Evolutionary conservation across 2,113 vertebrate genomes (phyloP), one percentile per base, ranked within the genome.

Genomic region (Tychaedon coryphoeus): DNA sequence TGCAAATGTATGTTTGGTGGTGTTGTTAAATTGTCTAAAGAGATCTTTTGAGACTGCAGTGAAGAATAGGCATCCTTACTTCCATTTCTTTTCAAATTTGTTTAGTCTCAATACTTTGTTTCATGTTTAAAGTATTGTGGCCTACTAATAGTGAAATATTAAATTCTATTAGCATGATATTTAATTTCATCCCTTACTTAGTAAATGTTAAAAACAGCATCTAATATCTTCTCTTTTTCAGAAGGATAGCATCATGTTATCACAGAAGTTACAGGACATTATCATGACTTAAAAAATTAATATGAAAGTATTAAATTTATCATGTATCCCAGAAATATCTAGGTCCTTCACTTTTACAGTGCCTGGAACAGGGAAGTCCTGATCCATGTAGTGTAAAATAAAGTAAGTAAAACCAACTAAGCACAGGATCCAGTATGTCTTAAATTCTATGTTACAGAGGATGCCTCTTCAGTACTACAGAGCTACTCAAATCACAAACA

Each of bases 171-270:
- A 91, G 40, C 61, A 93, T 81, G 65, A 95, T 64, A 84, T 91
- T 84, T 81, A 93, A 95, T 96, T 96, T 87, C 57, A 92, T 93
- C 66, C 57, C 77, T 92, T 96, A 82, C 42, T 89, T 92, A 85
- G 57, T 69, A 81, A 93, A 82, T 13, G 13, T 85, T 89, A 22
- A 93, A 90, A 84, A 1, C 6, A 77, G 16, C 45, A 76, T 40
- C 18, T 86, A 81, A 31, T 48, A 73, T 42, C 33, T 81, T 83
- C 3, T 79, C 62, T 84, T 43, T 43, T 81, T 92, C 57, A 81
- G 65, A 91, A 57, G 15, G 47, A n/a, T 10, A 65, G 6, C 65
- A 61, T 54, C 73, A 79, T 62, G 34, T 72, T 69, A 69, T 28
- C 31, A 72, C 13, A 54, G 57, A 87, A 36, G 15, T 36, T 85